These are phyloP conservation scores for Netelia virgata DNA, from an alignment of 2,888 invertebrate genomes.

Conservation along the genomic window DNA sequence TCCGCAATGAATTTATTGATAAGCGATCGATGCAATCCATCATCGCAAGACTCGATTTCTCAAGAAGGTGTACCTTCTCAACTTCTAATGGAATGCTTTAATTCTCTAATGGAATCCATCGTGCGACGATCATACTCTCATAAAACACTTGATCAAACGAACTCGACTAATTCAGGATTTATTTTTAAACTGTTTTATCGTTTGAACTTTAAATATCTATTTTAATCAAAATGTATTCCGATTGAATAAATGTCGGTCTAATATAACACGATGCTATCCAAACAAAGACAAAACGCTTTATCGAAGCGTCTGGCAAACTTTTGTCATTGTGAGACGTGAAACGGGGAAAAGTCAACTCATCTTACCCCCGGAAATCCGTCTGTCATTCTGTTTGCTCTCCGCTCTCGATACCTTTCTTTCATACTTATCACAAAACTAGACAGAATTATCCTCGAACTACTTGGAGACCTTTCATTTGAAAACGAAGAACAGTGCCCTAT, in stretches of 20 bases:
- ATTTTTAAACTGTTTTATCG: too few species aligned
- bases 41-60: slow-evolving; percentile 23
- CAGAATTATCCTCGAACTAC: background rate
- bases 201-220: too few species aligned
- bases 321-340: slow-evolving; percentile 49
- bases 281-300: slow-evolving; percentile 5
- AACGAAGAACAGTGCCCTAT: too few species aligned
- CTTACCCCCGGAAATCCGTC: slow-evolving; percentile 57
- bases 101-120: too few species aligned
- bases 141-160: too few species aligned
- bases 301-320: slow-evolving; percentile 38
- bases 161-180: too few species aligned
- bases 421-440: background rate
- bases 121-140: too few species aligned
- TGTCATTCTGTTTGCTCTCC: slow-evolving; percentile 53
- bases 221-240: too few species aligned
- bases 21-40: slow-evolving; percentile 31
- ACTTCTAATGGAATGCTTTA: slow-evolving; percentile 31
- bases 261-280: background rate
- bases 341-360: slow-evolving; percentile 16
- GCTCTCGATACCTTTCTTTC: slow-evolving; percentile 33
- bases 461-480: background rate
- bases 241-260: background rate
- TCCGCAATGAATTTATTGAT: too few species aligned
- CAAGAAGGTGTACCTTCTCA: slow-evolving; percentile 10